A percentile compares a stretch with the other conserved stretches of the same genome.
phyloP scores from a whole-genome alignment of 30 jellyfish, hydroid and myxozoan species.

The Turritopsis rubra region DNA sequence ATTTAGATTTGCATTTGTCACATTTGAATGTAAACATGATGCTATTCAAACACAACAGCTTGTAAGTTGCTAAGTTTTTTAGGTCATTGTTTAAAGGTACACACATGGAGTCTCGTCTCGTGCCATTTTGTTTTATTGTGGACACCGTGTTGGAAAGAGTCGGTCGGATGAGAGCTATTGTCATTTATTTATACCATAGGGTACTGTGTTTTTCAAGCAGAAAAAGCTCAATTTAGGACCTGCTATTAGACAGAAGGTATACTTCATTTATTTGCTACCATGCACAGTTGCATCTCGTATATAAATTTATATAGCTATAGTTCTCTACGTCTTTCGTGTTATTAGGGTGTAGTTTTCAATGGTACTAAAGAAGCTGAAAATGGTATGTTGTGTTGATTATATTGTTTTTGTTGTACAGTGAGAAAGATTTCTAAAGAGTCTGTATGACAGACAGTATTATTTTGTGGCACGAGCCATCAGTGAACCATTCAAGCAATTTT shows the following conservation, averaged over 20 bases:
- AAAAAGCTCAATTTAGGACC: conserved; percentile 98
- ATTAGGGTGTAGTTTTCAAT: conserved; percentile 91
- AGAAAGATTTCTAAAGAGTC: neutral
- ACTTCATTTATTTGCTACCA: neutral
- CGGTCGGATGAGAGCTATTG: no score
- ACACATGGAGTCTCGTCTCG: neutral
- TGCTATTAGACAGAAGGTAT: conserved; percentile 96
- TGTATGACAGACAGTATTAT: no score
- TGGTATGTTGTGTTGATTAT: conserved; percentile 49
- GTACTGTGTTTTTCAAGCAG: conserved; percentile 94
- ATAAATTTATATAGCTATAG: conserved; percentile 94
- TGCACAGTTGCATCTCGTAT: no score
- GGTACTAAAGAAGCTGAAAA: conserved; percentile 84
- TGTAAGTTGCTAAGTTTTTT: conserved; percentile 38
- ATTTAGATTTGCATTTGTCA: conserved; percentile 86
- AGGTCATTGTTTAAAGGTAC: neutral
- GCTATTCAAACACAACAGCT: conserved; percentile 90
- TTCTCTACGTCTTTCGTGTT: conserved; percentile 15
- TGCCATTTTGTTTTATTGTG: no score
- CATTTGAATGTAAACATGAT: conserved; percentile 94
- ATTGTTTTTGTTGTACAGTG: neutral
- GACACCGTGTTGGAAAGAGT: no score
- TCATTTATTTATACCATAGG: conserved; percentile 43
- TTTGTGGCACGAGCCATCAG: no score
- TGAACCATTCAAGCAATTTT: no score